Percentiles rank a stretch among this genome's conserved stretches.
These are phyloP conservation scores for Gonioctena quinquepunctata DNA, from an alignment of 1,140 invertebrate genomes.

Conservation along the genomic window DNA sequence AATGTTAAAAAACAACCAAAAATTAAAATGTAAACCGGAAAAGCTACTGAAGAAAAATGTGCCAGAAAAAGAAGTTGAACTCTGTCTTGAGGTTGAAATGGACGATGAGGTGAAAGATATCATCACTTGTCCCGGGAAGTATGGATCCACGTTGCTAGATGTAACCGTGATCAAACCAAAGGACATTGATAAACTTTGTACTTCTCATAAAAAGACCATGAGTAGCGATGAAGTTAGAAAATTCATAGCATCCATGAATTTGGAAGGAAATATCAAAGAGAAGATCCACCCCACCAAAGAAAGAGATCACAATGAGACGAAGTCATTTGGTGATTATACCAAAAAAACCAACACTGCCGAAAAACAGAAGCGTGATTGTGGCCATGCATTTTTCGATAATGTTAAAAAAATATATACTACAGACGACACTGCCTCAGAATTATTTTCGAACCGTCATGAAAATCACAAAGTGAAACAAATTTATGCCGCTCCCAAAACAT, in stretches of 20 bases:
- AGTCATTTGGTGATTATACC: neutral
- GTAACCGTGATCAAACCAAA: slow-evolving; percentile 42
- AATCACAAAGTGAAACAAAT: slow-evolving; percentile 25
- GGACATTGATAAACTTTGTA: slow-evolving; percentile 25
- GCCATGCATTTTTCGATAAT: neutral
- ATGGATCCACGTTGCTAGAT: slow-evolving; percentile 33
- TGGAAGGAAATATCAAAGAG: slow-evolving; percentile 5
- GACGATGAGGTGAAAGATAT: slow-evolving; percentile 37
- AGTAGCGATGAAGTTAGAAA: slow-evolving; percentile 34
- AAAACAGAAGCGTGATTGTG: neutral
- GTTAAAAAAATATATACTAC: neutral
- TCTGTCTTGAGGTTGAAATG: slow-evolving; percentile 40
- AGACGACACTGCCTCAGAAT: neutral
- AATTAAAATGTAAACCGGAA: slow-evolving; percentile 33
- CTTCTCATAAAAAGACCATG: slow-evolving; percentile 32
- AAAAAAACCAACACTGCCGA: neutral
- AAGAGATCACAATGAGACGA: neutral
- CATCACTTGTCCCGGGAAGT: slow-evolving; percentile 38
- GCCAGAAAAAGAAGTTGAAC: slow-evolving; percentile 31
- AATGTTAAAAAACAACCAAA: slow-evolving; percentile 15
- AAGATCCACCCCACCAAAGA: neutral
- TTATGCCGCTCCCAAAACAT: slow-evolving; percentile 32
- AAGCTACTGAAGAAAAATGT: slow-evolving; percentile 22
- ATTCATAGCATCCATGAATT: slow-evolving; percentile 34
- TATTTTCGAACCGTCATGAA: neutral